A percentile compares a stretch with the other conserved stretches of the same genome.
Evolutionary conservation across 2,888 invertebrate genomes (phyloP).

Genomic region (Philereme transversata): DNA sequence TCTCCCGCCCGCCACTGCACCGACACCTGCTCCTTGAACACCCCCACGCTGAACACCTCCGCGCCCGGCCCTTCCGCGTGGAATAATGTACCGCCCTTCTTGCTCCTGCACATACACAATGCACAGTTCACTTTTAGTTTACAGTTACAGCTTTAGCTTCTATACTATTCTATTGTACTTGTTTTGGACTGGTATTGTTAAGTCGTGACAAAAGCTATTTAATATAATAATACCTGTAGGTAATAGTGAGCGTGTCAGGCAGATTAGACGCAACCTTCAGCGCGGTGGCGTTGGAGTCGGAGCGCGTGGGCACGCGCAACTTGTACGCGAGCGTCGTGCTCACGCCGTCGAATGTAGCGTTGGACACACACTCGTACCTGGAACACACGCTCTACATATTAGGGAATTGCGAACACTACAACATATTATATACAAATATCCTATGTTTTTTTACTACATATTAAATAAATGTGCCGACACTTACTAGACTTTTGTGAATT

Average conservation of each 20-base stretch:
- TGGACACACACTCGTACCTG: constrained; percentile 85
- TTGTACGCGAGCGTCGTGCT: constrained; percentile 86
- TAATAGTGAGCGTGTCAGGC: constrained; percentile 64
- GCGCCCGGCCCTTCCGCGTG: constrained; percentile 67
- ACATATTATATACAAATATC: background rate
- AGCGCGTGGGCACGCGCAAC: constrained; percentile 66
- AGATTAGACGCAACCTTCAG: constrained; percentile 37
- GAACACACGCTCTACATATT: background rate
- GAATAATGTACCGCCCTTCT: constrained; percentile 90
- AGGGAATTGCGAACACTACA: background rate
- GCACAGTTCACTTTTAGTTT: too few species aligned
- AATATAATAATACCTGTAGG: constrained; percentile 58
- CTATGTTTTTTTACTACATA: too few species aligned
- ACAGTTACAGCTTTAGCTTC: too few species aligned
- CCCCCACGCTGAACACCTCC: constrained; percentile 84
- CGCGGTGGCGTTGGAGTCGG: constrained; percentile 32
- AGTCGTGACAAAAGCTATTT: too few species aligned
- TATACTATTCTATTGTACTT: too few species aligned
- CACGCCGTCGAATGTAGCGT: constrained; percentile 93
- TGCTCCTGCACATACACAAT: constrained; percentile 74
- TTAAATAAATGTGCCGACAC: too few species aligned
- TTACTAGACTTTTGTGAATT: too few species aligned
- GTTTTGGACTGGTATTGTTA: too few species aligned
- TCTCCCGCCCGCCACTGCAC: constrained; percentile 86
- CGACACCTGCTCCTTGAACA: constrained; percentile 87